These are phyloP conservation scores for Eulemur albifrons DNA, from an alignment of 2,797 vertebrate species.

Conservation along the genomic window DNA sequence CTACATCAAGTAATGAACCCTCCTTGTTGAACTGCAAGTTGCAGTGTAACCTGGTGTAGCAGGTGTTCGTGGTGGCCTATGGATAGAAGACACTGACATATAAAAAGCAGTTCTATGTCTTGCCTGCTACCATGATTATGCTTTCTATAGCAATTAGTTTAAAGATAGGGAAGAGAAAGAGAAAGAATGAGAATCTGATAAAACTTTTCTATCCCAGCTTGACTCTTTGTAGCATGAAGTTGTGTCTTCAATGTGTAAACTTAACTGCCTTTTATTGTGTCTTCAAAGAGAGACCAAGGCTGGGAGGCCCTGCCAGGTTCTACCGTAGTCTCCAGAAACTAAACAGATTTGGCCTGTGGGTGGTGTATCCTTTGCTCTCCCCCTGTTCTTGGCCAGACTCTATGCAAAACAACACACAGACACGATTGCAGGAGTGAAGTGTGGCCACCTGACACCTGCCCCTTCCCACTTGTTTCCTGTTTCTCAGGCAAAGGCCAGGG, in stretches of 20 bases:
- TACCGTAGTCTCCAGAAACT: not conserved
- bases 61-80: too few relatives aligned
- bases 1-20: too few relatives aligned
- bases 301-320: not conserved
- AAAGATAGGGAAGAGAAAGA: not conserved
- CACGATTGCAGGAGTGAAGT: not conserved
- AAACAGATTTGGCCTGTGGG: not conserved
- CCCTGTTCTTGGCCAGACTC: not conserved
- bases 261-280: not conserved
- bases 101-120: not conserved
- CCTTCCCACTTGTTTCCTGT: not conserved
- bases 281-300: not conserved
- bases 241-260: not conserved
- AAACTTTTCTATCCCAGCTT: not conserved
- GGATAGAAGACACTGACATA: not conserved
- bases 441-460: fast-evolving
- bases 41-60: not conserved
- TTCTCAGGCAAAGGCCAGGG: not conserved
- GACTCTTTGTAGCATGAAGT: not conserved
- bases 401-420: not conserved
- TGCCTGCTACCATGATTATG: fast-evolving
- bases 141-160: not conserved
- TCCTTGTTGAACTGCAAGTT: not conserved
- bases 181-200: not conserved
- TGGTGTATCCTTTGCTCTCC: not conserved